These are phyloP conservation scores for Pseudochirops corinnae DNA, from an alignment of 2,797 vertebrate genomes.

Conservation along the genomic window DNA sequence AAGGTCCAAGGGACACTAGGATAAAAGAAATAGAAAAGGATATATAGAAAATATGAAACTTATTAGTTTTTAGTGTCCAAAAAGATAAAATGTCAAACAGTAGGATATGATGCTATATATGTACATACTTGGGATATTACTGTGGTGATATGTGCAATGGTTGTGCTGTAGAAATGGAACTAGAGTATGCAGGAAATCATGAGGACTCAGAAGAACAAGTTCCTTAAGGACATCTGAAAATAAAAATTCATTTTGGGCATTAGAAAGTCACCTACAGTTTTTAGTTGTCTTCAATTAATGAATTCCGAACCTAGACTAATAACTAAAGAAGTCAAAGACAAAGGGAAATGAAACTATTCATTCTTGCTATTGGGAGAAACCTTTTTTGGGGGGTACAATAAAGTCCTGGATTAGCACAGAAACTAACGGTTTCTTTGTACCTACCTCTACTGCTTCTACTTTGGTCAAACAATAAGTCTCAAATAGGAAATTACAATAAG, in stretches of 20 bases:
- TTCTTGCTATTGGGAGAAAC: conserved; percentile 24
- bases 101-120: conserved; percentile 76
- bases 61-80: conserved; percentile 75
- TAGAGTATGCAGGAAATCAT: conserved; percentile 98
- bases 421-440: conserved; percentile 41
- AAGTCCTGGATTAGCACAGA: conserved; percentile 23
- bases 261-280: conserved; percentile 53
- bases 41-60: conserved; percentile 75
- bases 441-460: background rate
- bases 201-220: conserved; percentile 97
- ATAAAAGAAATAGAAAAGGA: conserved; percentile 81
- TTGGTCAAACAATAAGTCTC: conserved; percentile 40
- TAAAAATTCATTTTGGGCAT: conserved; percentile 81
- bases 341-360: conserved; percentile 21
- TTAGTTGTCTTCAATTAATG: conserved; percentile 22
- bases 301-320: background rate
- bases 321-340: background rate
- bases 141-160: conserved; percentile 99
- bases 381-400: conserved; percentile 7
- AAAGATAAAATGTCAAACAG: conserved; percentile 75
- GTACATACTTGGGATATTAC: conserved; percentile 98
- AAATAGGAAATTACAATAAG: conserved; percentile 13
- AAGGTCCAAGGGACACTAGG: conserved; percentile 98
- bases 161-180: conserved; percentile 99
- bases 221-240: conserved; percentile 97